A percentile compares a stretch with the other conserved stretches of the same genome.
Evolutionary conservation across 2,113 vertebrate species (phyloP).

Genomic region (Rhinoderma darwinii): DNA sequence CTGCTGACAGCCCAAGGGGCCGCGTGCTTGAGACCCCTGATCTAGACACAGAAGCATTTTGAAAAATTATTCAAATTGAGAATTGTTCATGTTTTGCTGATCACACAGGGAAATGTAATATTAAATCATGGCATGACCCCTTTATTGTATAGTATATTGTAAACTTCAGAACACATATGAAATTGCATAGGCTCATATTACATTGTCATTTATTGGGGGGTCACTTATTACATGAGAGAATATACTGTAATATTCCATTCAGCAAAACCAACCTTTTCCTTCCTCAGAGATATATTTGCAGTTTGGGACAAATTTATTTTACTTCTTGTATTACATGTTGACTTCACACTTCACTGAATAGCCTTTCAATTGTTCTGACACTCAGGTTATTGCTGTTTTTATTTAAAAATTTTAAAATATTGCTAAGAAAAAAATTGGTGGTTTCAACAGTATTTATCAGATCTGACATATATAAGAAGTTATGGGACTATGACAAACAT

Average conservation of each 20-base stretch:
- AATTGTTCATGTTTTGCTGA: no score
- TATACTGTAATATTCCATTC: background rate
- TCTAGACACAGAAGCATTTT: no score
- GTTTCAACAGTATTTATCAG: no score
- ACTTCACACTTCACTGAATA: slow-evolving; percentile 28
- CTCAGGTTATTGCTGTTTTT: background rate
- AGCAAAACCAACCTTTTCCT: background rate
- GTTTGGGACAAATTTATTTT: slow-evolving; percentile 34
- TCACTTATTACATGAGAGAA: background rate
- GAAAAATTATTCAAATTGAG: no score
- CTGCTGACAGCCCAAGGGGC: no score
- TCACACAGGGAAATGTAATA: no score
- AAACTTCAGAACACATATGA: no score
- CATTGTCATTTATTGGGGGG: background rate
- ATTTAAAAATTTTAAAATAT: background rate
- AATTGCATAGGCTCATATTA: background rate
- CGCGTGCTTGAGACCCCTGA: no score
- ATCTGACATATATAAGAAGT: no score
- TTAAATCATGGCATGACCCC: no score
- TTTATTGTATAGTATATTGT: no score
- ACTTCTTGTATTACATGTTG: slow-evolving; percentile 28
- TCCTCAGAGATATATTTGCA: slow-evolving; percentile 25
- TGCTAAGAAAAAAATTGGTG: background rate
- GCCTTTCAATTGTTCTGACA: slow-evolving; percentile 44
- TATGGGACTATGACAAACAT: no score